A percentile compares a stretch with the other conserved stretches of the same genome.
phyloP scores from a whole-genome alignment of 2,888 invertebrate species.

The Leptinotarsa peninsularis region DNA sequence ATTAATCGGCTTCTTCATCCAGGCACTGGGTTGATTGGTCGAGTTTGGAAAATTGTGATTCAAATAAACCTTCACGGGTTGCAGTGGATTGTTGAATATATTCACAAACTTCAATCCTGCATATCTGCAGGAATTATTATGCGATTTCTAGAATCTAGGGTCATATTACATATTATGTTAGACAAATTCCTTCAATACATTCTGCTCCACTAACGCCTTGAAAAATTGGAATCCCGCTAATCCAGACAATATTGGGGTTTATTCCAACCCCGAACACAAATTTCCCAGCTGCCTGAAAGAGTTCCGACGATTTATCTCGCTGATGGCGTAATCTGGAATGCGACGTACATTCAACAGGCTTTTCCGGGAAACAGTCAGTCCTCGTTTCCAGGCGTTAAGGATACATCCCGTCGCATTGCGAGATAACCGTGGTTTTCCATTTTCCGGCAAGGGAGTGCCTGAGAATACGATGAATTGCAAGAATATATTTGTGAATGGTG shows the following conservation, averaged over 20 bases:
- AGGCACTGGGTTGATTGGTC: too few relatives aligned
- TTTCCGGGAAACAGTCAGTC: neutral
- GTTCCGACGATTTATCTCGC: neutral
- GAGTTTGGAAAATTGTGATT: too few relatives aligned
- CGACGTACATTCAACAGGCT: slow-evolving; percentile 8
- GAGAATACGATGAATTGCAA: neutral
- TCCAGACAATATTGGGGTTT: neutral
- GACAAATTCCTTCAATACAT: too few relatives aligned
- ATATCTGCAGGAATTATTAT: too few relatives aligned
- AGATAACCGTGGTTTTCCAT: slow-evolving; percentile 1
- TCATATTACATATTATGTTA: too few relatives aligned
- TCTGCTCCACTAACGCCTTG: neutral
- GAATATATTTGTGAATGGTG: neutral
- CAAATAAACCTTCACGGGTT: too few relatives aligned
- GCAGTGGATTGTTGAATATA: too few relatives aligned
- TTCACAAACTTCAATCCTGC: too few relatives aligned
- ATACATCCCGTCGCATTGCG: neutral
- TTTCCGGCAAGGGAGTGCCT: neutral
- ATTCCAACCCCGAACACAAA: slow-evolving; percentile 1
- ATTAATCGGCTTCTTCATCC: too few relatives aligned
- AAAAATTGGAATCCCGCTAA: neutral
- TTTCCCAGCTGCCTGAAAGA: neutral
- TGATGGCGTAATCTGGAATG: neutral
- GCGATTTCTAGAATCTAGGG: too few relatives aligned
- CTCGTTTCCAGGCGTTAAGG: neutral